phyloP scores from a whole-genome alignment of 2,888 invertebrate species.

The Lepidocyrtinus sp. region DNA sequence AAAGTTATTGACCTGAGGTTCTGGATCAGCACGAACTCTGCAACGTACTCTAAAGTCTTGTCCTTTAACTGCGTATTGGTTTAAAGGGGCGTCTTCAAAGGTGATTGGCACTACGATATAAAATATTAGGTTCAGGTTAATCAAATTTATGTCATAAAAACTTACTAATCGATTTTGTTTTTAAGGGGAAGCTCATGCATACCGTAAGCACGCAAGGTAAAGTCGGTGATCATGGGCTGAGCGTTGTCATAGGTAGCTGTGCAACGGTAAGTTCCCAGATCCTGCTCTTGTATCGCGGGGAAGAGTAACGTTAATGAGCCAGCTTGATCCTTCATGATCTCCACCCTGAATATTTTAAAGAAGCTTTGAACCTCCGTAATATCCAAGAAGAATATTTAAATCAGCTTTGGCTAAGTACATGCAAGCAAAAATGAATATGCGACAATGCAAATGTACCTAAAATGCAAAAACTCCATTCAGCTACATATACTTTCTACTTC shows the following conservation, averaged over 20 bases:
- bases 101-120: constrained; percentile 82
- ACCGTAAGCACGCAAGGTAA: constrained; percentile 67
- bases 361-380: too few relatives aligned
- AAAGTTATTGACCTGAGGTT: too few relatives aligned
- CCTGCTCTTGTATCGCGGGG: constrained; percentile 64
- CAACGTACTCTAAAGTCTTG: constrained; percentile 85
- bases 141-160: constrained; percentile 5
- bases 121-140: too few relatives aligned
- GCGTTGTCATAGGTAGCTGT: constrained; percentile 81
- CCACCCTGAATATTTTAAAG: constrained; percentile 65
- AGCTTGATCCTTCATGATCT: constrained; percentile 63
- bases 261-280: constrained; percentile 79
- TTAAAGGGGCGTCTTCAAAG: constrained; percentile 87
- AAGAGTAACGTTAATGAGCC: constrained; percentile 65
- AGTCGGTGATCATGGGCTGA: constrained; percentile 56
- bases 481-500: background rate
- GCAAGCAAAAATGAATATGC: background rate
- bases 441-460: background rate
- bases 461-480: background rate
- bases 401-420: background rate
- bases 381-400: background rate
- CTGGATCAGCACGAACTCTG: constrained; percentile 80
- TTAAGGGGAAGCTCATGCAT: constrained; percentile 34
- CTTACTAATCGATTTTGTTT: too few relatives aligned
- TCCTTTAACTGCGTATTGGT: constrained; percentile 86